Conservation (phyloP, 1,140 invertebrate species). For the Maniola jurtina region DNA sequence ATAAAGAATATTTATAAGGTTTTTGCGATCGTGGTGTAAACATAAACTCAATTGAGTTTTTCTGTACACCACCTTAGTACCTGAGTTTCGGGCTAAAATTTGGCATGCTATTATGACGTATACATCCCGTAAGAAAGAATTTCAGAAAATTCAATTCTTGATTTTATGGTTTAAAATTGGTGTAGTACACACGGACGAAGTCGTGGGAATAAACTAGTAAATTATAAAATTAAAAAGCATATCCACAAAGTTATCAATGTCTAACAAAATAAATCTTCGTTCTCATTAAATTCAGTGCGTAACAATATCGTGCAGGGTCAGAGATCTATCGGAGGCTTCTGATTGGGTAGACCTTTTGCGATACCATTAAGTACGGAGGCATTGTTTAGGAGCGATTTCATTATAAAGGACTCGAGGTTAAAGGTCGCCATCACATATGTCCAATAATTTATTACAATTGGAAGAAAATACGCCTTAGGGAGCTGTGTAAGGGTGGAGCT, state of each 20-base stretch:
- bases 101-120: too few relatives aligned
- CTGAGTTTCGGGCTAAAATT: too few relatives aligned
- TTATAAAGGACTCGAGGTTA: conserved; percentile 4
- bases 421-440: background rate
- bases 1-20: too few relatives aligned
- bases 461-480: background rate
- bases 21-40: too few relatives aligned
- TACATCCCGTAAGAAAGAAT: too few relatives aligned
- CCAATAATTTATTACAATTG: conserved; percentile 7
- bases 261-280: background rate
- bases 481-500: background rate
- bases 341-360: background rate
- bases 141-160: too few relatives aligned
- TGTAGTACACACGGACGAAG: too few relatives aligned
- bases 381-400: conserved; percentile 4
- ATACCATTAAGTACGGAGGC: background rate
- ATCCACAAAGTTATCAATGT: background rate
- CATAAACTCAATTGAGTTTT: too few relatives aligned
- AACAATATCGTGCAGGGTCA: background rate
- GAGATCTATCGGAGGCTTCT: background rate
- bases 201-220: too few relatives aligned
- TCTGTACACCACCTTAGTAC: too few relatives aligned
- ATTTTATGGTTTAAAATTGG: too few relatives aligned
- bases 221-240: background rate
- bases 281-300: background rate